These are phyloP conservation scores for Caenorhabditis sp. DNA, from an alignment of 2,888 invertebrate species.

Conservation along the genomic window DNA sequence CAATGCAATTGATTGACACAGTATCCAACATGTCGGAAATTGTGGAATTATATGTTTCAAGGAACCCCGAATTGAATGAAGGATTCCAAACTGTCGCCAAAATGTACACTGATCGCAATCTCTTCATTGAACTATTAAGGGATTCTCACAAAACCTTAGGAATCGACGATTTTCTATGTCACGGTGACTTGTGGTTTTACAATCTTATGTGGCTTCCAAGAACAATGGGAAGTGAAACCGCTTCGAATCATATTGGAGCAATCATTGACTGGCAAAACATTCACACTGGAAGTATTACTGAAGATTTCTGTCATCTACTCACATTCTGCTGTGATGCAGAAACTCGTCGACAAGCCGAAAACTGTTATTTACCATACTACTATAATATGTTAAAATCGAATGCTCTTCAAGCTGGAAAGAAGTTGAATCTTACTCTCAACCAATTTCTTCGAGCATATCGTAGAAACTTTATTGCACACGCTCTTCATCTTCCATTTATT, in stretches of 20 bases:
- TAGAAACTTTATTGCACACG: slow-evolving; percentile 42
- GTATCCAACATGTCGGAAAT: slow-evolving; percentile 39
- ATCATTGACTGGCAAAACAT: slow-evolving; percentile 54
- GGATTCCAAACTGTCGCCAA: slow-evolving; percentile 27
- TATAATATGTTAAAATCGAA: slow-evolving; percentile 24
- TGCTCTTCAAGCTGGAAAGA: slow-evolving; percentile 15
- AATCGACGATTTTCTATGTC: slow-evolving; percentile 47
- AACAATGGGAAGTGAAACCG: slow-evolving; percentile 18
- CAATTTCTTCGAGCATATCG: slow-evolving; percentile 43
- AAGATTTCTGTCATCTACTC: slow-evolving; percentile 47
- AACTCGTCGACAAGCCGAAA: slow-evolving; percentile 31
- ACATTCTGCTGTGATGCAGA: slow-evolving; percentile 45
- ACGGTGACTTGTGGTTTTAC: slow-evolving; percentile 55
- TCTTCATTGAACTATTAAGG: slow-evolving; percentile 22
- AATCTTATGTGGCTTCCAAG: slow-evolving; percentile 46
- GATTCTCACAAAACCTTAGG: slow-evolving; percentile 37
- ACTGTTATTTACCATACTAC: slow-evolving; percentile 32
- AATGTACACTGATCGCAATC: slow-evolving; percentile 22
- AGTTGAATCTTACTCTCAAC: slow-evolving; percentile 21
- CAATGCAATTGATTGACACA: slow-evolving; percentile 42
- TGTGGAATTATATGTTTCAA: slow-evolving; percentile 28
- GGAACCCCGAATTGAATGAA: slow-evolving; percentile 25
- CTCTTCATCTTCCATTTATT: slow-evolving; percentile 52
- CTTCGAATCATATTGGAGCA: slow-evolving; percentile 41
- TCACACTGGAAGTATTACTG: slow-evolving; percentile 46